These are phyloP conservation scores for Trinorchestia longiramus DNA, from an alignment of 1,140 invertebrate genomes.

Conservation along the genomic window DNA sequence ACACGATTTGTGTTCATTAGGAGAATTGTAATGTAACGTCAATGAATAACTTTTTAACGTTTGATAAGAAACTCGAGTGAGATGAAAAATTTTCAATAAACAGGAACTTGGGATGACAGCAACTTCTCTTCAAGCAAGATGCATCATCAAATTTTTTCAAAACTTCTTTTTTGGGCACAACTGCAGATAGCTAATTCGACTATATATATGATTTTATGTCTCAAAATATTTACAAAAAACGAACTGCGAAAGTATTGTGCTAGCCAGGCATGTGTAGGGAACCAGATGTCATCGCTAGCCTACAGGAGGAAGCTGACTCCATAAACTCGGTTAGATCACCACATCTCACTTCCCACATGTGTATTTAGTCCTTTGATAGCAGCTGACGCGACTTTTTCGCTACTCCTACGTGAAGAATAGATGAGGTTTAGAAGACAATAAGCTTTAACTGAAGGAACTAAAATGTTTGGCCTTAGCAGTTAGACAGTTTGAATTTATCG, in stretches of 20 bases:
- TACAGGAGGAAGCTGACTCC: neutral
- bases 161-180: no score
- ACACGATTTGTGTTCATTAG: neutral
- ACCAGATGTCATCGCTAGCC: neutral
- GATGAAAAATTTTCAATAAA: neutral
- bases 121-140: neutral
- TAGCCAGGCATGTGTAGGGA: neutral
- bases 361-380: neutral
- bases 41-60: neutral
- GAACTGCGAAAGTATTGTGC: neutral
- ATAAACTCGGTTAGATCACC: neutral
- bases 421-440: neutral
- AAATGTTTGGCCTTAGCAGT: neutral
- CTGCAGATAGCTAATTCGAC: neutral
- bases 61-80: neutral
- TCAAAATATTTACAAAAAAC: neutral
- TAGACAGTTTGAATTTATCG: neutral
- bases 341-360: neutral
- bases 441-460: neutral
- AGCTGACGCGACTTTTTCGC: neutral
- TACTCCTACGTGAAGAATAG: neutral
- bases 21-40: no score
- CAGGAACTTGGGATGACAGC: neutral
- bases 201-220: neutral
- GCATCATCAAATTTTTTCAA: neutral